Base-by-base conservation (phyloP, 2,797 vertebrate species). In the Meda fulgida region DNA sequence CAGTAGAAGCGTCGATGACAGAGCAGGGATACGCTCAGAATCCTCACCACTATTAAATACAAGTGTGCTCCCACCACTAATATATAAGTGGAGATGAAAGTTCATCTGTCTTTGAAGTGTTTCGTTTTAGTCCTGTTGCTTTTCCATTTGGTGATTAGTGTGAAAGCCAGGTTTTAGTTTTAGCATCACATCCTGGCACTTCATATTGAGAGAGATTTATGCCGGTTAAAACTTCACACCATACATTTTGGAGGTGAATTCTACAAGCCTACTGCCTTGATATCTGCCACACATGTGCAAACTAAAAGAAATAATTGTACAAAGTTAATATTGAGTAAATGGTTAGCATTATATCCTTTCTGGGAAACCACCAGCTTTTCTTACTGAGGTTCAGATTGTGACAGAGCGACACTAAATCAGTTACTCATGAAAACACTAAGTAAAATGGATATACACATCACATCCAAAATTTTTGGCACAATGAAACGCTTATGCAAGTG, bases 21-120 rank as follows among this genome's bases (percentile, higher is more conserved):
- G 86, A 81, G 88, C 81, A 84, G 81, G 78, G 83, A 88, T 63
- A 58, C 23, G 85, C 85, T 89, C 83, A 71, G 26, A 63, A 80
- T 73, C 80, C 84, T 88, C 71, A 88, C 78, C 84, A 46, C 78
- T 70, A 86, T 84, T 87, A 84, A 89, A 88, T 76, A 87, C 89
- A 87, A 84, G 87, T 85, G 78, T 80, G 53, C 83, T 86, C 83
- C 78, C 73, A 78, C 87, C 60, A 83, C 60, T 84, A 84, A 84
- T 76, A 84, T 77, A 79, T 82, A 75, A 81, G 85, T 76, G 46
- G 85, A 85, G 72, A 81, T 84, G 80, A 88, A 85, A 81, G 83
- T 88, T 88, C 83, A 85, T 85, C 76, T 70, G 60, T 83, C 85
- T 88, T 88, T 88, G 85, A 85, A 89, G 84, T 77, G 78, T 77